Percentiles rank a stretch among this genome's conserved stretches.
phyloP scores from a whole-genome alignment of 2,888 invertebrate species.

The Theretra japonica region DNA sequence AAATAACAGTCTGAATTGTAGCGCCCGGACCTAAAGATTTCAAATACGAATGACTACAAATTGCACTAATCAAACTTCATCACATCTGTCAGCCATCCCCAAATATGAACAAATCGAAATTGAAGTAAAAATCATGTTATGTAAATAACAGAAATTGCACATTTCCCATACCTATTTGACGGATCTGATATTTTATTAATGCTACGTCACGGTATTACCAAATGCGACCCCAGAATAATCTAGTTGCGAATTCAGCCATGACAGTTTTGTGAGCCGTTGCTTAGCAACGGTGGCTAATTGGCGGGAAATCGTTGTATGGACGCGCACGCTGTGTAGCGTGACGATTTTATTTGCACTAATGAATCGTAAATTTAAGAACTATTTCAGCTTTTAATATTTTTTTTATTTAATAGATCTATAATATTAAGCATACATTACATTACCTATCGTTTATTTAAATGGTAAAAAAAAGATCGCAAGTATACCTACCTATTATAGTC shows the following conservation, averaged over 20 bases:
- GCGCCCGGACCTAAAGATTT: too few relatives aligned
- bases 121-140: neutral
- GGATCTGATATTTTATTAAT: constrained; percentile 2
- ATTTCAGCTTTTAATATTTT: neutral
- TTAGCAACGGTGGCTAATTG: constrained; percentile 70
- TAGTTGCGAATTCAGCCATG: constrained; percentile 51
- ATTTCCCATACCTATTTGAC: neutral
- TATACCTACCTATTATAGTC: too few relatives aligned
- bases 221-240: constrained; percentile 26
- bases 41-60: neutral
- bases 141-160: neutral
- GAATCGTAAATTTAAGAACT: constrained; percentile 28
- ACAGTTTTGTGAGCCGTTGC: constrained; percentile 60
- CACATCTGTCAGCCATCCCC: neutral
- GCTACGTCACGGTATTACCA: neutral
- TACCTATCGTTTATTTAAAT: too few relatives aligned
- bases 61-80: neutral
- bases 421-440: neutral
- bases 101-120: neutral
- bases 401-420: neutral
- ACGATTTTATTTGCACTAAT: constrained; percentile 20
- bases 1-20: too few relatives aligned
- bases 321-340: constrained; percentile 21
- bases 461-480: too few relatives aligned
- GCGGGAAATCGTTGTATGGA: constrained; percentile 69